Base-by-base conservation (phyloP, 2,888 invertebrate species). In the Crossocerus cetratus region DNA sequence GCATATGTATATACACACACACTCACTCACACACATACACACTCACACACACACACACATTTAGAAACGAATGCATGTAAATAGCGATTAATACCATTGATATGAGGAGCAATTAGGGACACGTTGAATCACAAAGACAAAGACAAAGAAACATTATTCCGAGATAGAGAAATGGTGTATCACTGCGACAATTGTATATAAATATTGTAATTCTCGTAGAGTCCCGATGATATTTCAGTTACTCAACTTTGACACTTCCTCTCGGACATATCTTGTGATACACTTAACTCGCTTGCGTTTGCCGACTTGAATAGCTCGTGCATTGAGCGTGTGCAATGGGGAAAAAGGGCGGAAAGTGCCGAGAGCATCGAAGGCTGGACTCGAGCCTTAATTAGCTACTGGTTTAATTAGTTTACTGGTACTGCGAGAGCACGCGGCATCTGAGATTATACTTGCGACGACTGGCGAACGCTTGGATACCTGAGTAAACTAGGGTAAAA, bases 131-230 rank as follows among this genome's bases (percentile, higher is more conserved):
- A 54, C 59, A 66, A 67, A 56, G 70, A 61, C 62, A 61, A 56
- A 21, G 57, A 54, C 23, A 43, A 65, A 64, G 63, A 44, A 66
- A 22, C 44, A 16, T 72, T 64, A 32, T 32, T 32, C 3, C 32
- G 32, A 32, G 32, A 32, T 32, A 32, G 32, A 32, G 32, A 32
- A 5, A 32, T 32, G 32, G 64, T 80, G 74, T 81, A 81, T 82
- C 73, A 69, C 61, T 74, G 83, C 80, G 79, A 72, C 68, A 62
- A 74, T 43, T 77, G 71, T 72, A 73, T 83, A 32, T 32, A 4
- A 11, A 32, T 32, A 32, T 32, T 32, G 32, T 32, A 32, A 32
- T 32, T 32, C 32, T 32, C 32, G 8, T 32, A 32, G 11, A 32
- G 32, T 32, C 11, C 32, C 32, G 32, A 32, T 32, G 32, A 32